Evolutionary conservation across 1,140 invertebrate genomes (phyloP), one percentile per base, ranked within the genome.

Genomic region (Thrips palmi): DNA sequence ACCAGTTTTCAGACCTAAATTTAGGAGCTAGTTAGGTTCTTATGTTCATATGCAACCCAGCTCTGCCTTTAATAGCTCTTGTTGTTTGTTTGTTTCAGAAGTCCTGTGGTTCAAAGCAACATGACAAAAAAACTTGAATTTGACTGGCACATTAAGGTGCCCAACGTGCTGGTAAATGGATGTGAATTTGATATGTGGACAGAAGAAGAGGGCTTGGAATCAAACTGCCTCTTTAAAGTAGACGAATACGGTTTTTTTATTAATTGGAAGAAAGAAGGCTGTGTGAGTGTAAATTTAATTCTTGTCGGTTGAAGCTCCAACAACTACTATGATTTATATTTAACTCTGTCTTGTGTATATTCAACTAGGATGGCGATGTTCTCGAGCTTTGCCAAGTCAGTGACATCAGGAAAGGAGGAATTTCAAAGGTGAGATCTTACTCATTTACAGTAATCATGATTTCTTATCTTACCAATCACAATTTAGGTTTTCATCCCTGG

Each of bases 41-140:
- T n/a, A n/a, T n/a, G n/a, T n/a, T n/a, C n/a, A n/a, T n/a, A n/a
- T n/a, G n/a, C n/a, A n/a, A n/a, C n/a, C n/a, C n/a, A n/a, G n/a
- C n/a, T n/a, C n/a, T n/a, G n/a, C n/a, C n/a, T n/a, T n/a, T n/a
- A n/a, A n/a, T n/a, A n/a, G n/a, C n/a, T n/a, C n/a, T n/a, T n/a
- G n/a, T n/a, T n/a, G n/a, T n/a, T n/a, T n/a, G n/a, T n/a, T n/a
- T n/a, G n/a, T n/a, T n/a, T n/a, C n/a, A n/a, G n/a, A n/a, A n/a
- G n/a, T n/a, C n/a, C n/a, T n/a, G n/a, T n/a, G 31, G 28, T 32
- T 6, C n/a, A n/a, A n/a, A n/a, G n/a, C n/a, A n/a, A n/a, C n/a
- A 92, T 92, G 89, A 93, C 92, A 46, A 97, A 97, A 61, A 82
- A 78, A 55, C 93, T 88, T 63, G 89, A 97, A 52, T 97, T 97